Base-by-base conservation (phyloP, 2,888 invertebrate species). In the Drosophila anomalata region DNA sequence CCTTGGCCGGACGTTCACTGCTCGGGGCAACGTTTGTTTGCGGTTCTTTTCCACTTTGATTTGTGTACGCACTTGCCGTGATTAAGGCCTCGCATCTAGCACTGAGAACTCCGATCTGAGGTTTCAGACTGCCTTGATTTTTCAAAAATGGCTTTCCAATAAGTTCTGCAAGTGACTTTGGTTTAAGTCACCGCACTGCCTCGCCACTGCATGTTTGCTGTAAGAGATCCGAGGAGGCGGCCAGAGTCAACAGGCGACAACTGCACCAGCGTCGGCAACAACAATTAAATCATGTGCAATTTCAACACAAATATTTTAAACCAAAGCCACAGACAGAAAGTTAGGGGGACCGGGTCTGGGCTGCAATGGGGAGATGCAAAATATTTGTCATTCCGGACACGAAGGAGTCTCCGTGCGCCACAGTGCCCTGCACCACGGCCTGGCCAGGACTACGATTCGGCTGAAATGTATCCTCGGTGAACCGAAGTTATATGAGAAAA, bases 271-370 rank as follows among this genome's bases (percentile, higher is more conserved):
- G 52, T 26, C 51, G 81, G 71, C 65, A 82, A 80, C 84, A 86
- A 83, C 84, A 83, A 83, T 83, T 83, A 83, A 83, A 86, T 83
- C 83, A 83, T 86, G 80, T 85, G 86, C 86, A 85, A 85, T 82
- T 82, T 79, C 72, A 74, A 82, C 83, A 75, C 82, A 82, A 82
- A 82, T 85, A 82, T 82, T 82, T 82, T 82, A 85, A 85, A 85
- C 78, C 79, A 76, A 54, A 78, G 69, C 81, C 86, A 36, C 85
- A 78, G 60, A 60, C 69, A 61, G 47, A 46, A 50, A 52, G 33
- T 22, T 20, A 44, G 51, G 31, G 29, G 39, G 20, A 22, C 20
- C n/a, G 44, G 54, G 12, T 12, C n/a, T 12, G 39, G 41, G 8
- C 48, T 52, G 39, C 36, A 46, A 59, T 41, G 62, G 57, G 68